Base-by-base conservation (phyloP, 2,888 invertebrate genomes). In the Cataglyphis livida region DNA sequence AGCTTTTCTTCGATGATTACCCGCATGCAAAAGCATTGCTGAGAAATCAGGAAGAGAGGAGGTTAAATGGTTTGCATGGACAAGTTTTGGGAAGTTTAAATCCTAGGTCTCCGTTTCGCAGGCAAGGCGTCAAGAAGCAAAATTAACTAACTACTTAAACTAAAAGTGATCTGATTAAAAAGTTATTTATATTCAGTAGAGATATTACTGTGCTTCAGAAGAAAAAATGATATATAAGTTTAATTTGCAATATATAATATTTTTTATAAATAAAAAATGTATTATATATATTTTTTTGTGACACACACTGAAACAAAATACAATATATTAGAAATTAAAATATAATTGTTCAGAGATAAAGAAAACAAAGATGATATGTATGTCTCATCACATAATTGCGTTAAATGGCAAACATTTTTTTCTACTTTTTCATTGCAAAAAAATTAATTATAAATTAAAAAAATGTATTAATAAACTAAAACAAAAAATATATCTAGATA, bases 31-130 rank as follows among this genome's bases (percentile, higher is more conserved):
- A 96, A 87, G 96, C 96, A 0, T 91, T 97, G 5, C 93, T 96
- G 12, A 95, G 95, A 54, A 96, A 97, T 92, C 96, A 97, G 88
- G 95, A 96, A 82, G 94, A 95, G 32, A 94, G 97, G 82, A 93
- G 95, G 75, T 92, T 94, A 61, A 97, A 97, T 92, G 96, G 96
- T 25, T 94, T 97, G 5, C 94, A 95, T 68, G 96, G 95, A 0
- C 95, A 97, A 91, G 93, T 95, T 35, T 94, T 97, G 75, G 96
- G 96, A 70, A 97, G 97, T 92, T 95, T 96, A 92, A 95, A 97
- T 85, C 95, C 95, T 35, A 95, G 95, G 1, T 96, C 96, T 92
- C 96, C 96, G 0, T 97, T 95, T 92, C 95, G 95, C 88, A 95
- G 76, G n/a, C 83, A 84, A 44, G 41, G 10, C 15, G 28, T 25